phyloP scores from a whole-genome alignment of 1,140 invertebrate genomes.

The Drosophila kurseongensis region DNA sequence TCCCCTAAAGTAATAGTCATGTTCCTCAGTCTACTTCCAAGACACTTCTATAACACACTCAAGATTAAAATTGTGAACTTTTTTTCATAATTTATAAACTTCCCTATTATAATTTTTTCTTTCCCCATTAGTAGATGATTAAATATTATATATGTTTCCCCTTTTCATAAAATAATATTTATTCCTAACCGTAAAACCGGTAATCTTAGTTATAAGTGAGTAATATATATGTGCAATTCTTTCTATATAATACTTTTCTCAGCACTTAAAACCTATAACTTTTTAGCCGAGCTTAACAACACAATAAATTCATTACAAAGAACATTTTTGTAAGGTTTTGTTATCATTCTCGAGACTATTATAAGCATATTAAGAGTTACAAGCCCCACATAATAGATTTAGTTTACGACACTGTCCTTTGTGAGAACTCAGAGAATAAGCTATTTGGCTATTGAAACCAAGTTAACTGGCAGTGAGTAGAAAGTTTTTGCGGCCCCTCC shows the following conservation, averaged over 20 bases:
- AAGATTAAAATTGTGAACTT: too few relatives aligned
- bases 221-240: too few relatives aligned
- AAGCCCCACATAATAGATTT: constrained; percentile 2
- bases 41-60: not conserved
- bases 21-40: not conserved
- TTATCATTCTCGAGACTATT: not conserved
- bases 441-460: not conserved
- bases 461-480: constrained; percentile 6
- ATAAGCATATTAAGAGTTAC: constrained; percentile 1
- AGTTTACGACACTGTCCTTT: constrained; percentile 7
- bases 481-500: constrained; percentile 7
- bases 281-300: not conserved
- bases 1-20: not conserved
- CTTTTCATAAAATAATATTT: too few relatives aligned
- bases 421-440: not conserved
- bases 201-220: too few relatives aligned
- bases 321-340: not conserved
- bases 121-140: too few relatives aligned
- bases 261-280: not conserved
- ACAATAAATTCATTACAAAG: not conserved
- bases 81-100: too few relatives aligned
- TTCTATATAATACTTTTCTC: not conserved
- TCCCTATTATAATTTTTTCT: too few relatives aligned
- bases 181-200: too few relatives aligned
- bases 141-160: too few relatives aligned